Evolutionary conservation across 2,888 invertebrate genomes (phyloP), one percentile per base, ranked within the genome.

Genomic region (Hypomecis atomaria): DNA sequence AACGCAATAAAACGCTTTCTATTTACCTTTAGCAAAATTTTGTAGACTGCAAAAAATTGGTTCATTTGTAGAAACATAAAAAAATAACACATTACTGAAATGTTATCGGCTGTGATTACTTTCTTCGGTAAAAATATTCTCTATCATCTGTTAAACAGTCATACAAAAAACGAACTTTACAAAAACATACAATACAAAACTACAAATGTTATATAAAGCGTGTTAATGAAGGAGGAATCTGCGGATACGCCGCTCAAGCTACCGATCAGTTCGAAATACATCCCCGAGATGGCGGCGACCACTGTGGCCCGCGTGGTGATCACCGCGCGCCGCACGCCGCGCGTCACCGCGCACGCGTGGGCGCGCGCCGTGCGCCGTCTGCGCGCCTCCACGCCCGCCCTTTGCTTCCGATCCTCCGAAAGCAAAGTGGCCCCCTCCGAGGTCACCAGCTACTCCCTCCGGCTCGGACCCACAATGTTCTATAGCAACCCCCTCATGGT

Each of bases 401-500:
- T 82, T 79, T 90, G 90, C 88, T 82, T 82, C 81, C 81, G 84
- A 69, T 78, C 79, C 66, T 85, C 82, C 74, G 79, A 80, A 71
- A 74, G 78, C 67, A 81, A 83, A 65, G 89, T 89, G 71, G 84
- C 89, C 69, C 87, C 87, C 37, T 89, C 90, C 5, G 79, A 82
- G 66, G 73, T 80, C 73, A 83, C 83, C 75, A 88, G 84, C 83
- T 75, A 81, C 74, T 79, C 56, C 5, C 56, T 56, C 38, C 56
- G 75, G 9, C 60, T 65, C 74, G 85, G 87, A 61, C 80, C 82
- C 77, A 87, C 85, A 71, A 82, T 85, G 68, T 88, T 87, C 79
- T 90, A 89, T 82, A 85, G 84, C 82, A 85, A 88, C 81, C 86
- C 89, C 72, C 75, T 85, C 72, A 85, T 85, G 91, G 90, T 92